Evolutionary conservation across 2,113 vertebrate species (phyloP).

Genomic region (Chroicocephalus ridibundus): DNA sequence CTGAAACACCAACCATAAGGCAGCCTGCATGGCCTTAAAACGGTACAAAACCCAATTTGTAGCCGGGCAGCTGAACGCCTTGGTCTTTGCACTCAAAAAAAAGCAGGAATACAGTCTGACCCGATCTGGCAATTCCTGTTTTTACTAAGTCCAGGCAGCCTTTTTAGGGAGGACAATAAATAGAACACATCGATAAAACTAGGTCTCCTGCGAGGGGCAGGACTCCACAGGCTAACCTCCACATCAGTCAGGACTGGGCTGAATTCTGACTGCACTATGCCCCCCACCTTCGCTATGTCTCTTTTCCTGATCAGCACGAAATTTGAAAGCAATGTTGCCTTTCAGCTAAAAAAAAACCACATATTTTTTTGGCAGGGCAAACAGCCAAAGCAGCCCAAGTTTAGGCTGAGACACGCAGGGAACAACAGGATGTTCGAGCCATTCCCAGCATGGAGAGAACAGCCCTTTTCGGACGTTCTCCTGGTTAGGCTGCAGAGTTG

Average conservation of each 20-base stretch:
- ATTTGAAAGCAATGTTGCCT: background rate
- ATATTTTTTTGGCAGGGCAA: background rate
- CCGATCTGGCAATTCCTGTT: background rate
- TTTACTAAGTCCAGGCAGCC: background rate
- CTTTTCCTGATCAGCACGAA: background rate
- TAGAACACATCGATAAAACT: background rate
- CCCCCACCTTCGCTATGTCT: background rate
- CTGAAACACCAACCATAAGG: background rate
- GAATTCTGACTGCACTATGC: background rate
- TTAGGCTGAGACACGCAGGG: background rate
- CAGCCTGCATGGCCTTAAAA: background rate
- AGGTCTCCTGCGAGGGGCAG: background rate
- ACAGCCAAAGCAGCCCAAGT: background rate
- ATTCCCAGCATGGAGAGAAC: background rate
- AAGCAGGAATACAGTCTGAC: background rate
- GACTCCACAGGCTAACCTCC: background rate
- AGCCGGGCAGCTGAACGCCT: background rate
- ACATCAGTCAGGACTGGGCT: background rate
- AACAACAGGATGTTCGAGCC: background rate
- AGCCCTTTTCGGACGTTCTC: background rate
- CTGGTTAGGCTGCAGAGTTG: background rate
- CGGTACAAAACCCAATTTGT: rapidly evolving
- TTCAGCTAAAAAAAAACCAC: background rate
- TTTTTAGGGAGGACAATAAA: background rate
- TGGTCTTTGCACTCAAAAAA: background rate